Evolutionary conservation across 2,888 invertebrate species (phyloP).

Genomic region (Pinctada fucata): DNA sequence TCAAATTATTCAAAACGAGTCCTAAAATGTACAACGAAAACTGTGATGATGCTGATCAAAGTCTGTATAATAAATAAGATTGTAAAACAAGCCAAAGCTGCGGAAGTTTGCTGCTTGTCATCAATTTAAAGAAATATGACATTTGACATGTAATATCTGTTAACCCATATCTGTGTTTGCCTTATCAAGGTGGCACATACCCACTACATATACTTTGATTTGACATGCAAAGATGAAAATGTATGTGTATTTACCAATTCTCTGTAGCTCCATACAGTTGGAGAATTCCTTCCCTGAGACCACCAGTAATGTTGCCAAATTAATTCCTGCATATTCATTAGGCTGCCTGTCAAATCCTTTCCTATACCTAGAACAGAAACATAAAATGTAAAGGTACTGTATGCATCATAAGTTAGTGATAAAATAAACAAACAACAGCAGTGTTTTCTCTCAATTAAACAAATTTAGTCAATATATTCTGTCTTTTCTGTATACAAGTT

Average conservation of each 20-base stretch:
- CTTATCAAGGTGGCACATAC: too few species aligned
- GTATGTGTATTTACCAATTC: constrained; percentile 82
- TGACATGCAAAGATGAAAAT: too few species aligned
- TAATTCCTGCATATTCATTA: constrained; percentile 99
- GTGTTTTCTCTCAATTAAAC: not conserved
- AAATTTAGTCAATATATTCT: not conserved
- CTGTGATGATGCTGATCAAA: too few species aligned
- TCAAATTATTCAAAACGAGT: constrained; percentile 96
- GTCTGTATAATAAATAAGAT: too few species aligned
- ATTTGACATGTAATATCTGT: too few species aligned
- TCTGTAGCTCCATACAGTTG: constrained; percentile 77
- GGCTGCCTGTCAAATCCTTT: constrained; percentile 98
- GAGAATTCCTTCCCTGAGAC: constrained; percentile 97
- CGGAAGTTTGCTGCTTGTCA: too few species aligned
- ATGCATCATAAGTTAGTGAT: not conserved
- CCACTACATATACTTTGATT: too few species aligned
- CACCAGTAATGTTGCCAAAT: constrained; percentile 96
- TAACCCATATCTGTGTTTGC: too few species aligned
- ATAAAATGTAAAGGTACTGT: constrained; percentile 2
- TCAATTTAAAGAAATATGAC: too few species aligned
- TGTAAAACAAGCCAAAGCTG: too few species aligned
- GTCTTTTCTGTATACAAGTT: too few species aligned
- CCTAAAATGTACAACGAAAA: constrained; percentile 77
- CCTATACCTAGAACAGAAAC: constrained; percentile 81
- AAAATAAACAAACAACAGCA: not conserved